These are phyloP conservation scores for Percopsis transmontana DNA, from an alignment of 2,113 vertebrate genomes.

Conservation along the genomic window DNA sequence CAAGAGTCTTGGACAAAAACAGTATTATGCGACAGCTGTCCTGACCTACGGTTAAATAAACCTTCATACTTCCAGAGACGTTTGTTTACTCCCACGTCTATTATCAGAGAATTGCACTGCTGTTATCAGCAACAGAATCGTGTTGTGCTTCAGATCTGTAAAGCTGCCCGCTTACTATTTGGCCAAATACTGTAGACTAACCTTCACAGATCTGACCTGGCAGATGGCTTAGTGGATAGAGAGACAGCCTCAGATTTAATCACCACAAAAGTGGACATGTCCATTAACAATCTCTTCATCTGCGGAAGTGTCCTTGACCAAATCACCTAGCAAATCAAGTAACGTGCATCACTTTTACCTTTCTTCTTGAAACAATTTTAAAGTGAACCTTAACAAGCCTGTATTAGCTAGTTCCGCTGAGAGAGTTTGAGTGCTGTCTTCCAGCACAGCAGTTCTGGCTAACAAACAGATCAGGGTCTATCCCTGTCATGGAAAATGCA, in stretches of 20 bases:
- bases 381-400: too few species aligned
- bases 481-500: not conserved
- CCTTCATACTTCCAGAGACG: conserved; percentile 1
- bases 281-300: not conserved
- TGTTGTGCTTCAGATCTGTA: not conserved
- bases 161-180: not conserved
- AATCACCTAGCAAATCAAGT: not conserved
- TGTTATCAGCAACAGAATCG: not conserved
- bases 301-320: not conserved
- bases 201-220: not conserved
- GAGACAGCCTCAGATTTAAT: not conserved
- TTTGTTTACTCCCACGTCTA: conserved; percentile 2
- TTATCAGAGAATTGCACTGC: not conserved
- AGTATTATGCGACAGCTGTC: conserved; percentile 15
- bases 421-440: too few species aligned
- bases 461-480: not conserved
- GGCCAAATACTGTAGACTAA: not conserved
- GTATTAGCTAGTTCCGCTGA: too few species aligned
- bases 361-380: too few species aligned
- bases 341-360: too few species aligned
- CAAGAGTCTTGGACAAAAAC: conserved; percentile 1
- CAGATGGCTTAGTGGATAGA: not conserved
- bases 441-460: too few species aligned
- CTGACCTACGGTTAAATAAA: conserved; percentile 29
- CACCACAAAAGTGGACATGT: not conserved